Evolutionary conservation across 1,140 invertebrate species (phyloP), one percentile per base, ranked within the genome.

Genomic region (Oedothorax gibbosus): DNA sequence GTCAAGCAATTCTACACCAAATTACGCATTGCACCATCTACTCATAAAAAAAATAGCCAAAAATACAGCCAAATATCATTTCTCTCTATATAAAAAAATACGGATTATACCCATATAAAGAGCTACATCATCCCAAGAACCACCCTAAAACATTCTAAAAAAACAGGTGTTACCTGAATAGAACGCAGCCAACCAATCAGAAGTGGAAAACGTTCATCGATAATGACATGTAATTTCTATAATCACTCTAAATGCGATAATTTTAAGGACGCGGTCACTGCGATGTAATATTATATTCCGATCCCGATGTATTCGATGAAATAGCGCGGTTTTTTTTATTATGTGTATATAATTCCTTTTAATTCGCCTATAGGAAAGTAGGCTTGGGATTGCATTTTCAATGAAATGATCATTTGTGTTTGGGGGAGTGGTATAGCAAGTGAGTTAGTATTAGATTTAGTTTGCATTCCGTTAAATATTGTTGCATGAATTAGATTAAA

Each of bases 161-260:
- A 84, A 84, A 84, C 81, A 84, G 81, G 81, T 84, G 81, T 84
- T 84, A 84, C 81, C 50, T 71, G 81, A 35, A 76, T 50, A 56
- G 69, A 35, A 79, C 60, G 7, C 15, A 15, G 12, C 20, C 18
- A 21, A 56, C 81, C 81, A 84, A 84, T 84, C n/a, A 66, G 50
- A 75, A 73, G 80, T 57, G 49, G 73, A 66, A 82, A 82, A 53
- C 80, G 69, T 20, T 56, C 56, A 50, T 72, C 81, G 81, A 76
- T 84, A 84, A 84, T 84, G 81, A 84, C 81, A 84, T 84, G 81
- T 84, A 84, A 84, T 84, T 84, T 84, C 81, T 84, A 76, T 84
- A 84, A 84, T 84, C 72, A 72, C 72, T 56, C 54, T 84, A 84
- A 84, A 84, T 84, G 81, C 81, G 81, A 84, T 84, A 84, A 84